phyloP scores from a whole-genome alignment of 1,140 invertebrate species.

The Drosophila leontia region DNA sequence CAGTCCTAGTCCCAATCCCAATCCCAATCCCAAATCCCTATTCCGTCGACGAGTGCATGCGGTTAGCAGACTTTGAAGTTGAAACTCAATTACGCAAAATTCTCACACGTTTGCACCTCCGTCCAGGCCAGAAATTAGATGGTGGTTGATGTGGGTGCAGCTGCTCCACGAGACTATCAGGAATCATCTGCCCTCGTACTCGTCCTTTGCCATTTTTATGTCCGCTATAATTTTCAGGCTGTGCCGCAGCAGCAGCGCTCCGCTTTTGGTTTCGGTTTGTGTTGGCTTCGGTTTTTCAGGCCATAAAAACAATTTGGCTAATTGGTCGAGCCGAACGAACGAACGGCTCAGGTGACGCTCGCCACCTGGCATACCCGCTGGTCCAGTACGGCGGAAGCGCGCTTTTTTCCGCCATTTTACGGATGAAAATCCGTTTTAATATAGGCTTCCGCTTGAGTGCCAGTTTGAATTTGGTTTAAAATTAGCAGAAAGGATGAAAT shows the following conservation, averaged over 20 bases:
- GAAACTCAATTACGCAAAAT: slow-evolving; percentile 82
- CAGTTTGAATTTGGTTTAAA: no score
- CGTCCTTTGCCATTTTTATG: background rate
- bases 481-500: background rate
- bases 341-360: slow-evolving; percentile 24
- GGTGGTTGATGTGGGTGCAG: slow-evolving; percentile 72
- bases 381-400: slow-evolving; percentile 25
- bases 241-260: slow-evolving; percentile 26
- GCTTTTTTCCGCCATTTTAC: slow-evolving; percentile 20
- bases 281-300: slow-evolving; percentile 12
- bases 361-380: slow-evolving; percentile 3
- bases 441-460: slow-evolving; percentile 7
- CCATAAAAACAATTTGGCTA: slow-evolving; percentile 81
- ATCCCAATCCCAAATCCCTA: slow-evolving; percentile 26
- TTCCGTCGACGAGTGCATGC: slow-evolving; percentile 67
- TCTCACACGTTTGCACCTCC: slow-evolving; percentile 75
- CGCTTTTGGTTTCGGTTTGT: slow-evolving; percentile 6
- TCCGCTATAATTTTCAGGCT: slow-evolving; percentile 5
- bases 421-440: slow-evolving; percentile 3
- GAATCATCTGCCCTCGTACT: slow-evolving; percentile 59
- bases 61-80: slow-evolving; percentile 79
- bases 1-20: slow-evolving; percentile 3
- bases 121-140: slow-evolving; percentile 10
- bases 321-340: slow-evolving; percentile 57
- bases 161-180: slow-evolving; percentile 57